These are phyloP conservation scores for Polyergus mexicanus DNA, from an alignment of 1,140 invertebrate species.

Conservation along the genomic window DNA sequence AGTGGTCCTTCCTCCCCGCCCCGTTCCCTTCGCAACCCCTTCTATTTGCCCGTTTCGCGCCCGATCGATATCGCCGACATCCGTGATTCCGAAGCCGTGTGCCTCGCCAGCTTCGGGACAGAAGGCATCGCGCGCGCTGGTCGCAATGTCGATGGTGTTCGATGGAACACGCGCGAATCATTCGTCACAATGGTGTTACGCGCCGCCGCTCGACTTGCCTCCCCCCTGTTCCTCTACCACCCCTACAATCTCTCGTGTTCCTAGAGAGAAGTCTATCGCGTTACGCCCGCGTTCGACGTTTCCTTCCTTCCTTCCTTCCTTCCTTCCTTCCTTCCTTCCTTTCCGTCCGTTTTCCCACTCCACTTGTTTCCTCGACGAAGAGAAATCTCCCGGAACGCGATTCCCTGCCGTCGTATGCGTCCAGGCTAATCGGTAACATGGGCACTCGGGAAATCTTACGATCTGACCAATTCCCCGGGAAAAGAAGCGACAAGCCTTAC, in stretches of 20 bases:
- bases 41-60: constrained; percentile 49
- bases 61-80: constrained; percentile 55
- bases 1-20: constrained; percentile 23
- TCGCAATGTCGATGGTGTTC: constrained; percentile 45
- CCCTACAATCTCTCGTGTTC: constrained; percentile 13
- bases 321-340: constrained; percentile 28
- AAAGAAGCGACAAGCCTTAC: constrained; percentile 45
- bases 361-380: constrained; percentile 48
- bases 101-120: constrained; percentile 12
- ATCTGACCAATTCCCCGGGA: constrained; percentile 69
- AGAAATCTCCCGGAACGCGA: constrained; percentile 46
- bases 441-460: constrained; percentile 68
- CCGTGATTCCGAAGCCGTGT: constrained; percentile 56
- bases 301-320: constrained; percentile 55
- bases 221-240: background rate
- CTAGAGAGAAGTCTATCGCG: constrained; percentile 43
- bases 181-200: constrained; percentile 58
- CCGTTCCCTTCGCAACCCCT: constrained; percentile 1
- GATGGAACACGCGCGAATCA: constrained; percentile 54
- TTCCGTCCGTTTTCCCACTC: constrained; percentile 44
- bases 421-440: constrained; percentile 71
- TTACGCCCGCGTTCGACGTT: constrained; percentile 44
- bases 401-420: constrained; percentile 22
- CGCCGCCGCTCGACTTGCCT: constrained; percentile 31
- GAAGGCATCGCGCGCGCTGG: constrained; percentile 33